Conservation (phyloP, 2,888 invertebrate genomes). For the Ariolimax columbianus region DNA sequence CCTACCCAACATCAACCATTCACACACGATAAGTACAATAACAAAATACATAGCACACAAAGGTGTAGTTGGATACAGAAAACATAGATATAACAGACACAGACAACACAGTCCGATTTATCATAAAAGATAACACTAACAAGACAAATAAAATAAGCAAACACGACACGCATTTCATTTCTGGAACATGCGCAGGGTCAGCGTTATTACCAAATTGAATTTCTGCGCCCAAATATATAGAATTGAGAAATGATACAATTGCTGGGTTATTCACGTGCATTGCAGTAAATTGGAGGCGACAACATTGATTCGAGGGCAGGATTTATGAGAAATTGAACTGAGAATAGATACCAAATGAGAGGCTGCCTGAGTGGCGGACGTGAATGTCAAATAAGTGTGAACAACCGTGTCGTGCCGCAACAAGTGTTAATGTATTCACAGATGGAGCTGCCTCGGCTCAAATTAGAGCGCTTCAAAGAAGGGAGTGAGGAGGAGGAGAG, state of each 20-base stretch:
- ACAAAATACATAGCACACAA: too few species aligned
- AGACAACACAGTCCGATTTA: too few species aligned
- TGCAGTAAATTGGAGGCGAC: not conserved
- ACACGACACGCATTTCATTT: not conserved
- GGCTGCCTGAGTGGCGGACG: not conserved
- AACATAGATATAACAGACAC: not conserved
- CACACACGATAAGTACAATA: too few species aligned
- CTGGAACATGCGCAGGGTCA: not conserved
- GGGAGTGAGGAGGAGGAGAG: too few species aligned
- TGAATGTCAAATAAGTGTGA: not conserved
- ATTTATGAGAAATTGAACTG: not conserved
- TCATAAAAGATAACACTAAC: not conserved
- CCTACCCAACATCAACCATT: too few species aligned
- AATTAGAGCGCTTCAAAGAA: too few species aligned
- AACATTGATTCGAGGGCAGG: not conserved
- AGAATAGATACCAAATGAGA: not conserved
- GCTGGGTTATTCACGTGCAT: not conserved
- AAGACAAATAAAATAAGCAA: not conserved
- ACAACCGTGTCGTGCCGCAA: not conserved
- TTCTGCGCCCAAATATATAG: not conserved
- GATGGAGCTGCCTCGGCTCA: not conserved
- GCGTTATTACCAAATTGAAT: not conserved
- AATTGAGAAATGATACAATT: not conserved
- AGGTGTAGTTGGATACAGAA: too few species aligned
- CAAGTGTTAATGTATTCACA: not conserved